Evolutionary conservation across 2,113 vertebrate genomes (phyloP).

Genomic region (Trogon surrucura): DNA sequence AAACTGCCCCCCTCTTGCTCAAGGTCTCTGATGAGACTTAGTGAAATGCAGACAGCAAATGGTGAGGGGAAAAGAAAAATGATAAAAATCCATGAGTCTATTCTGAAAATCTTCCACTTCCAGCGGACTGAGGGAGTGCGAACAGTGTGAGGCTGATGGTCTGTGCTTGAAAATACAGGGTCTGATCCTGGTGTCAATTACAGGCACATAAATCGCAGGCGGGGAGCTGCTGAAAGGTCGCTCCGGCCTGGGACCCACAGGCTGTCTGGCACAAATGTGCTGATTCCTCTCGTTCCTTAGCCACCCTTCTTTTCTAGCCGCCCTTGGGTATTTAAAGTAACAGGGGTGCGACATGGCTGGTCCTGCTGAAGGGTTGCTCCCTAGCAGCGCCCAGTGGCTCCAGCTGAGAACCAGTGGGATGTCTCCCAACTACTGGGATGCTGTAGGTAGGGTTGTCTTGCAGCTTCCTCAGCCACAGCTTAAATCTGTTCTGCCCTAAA

Average conservation of each 20-base stretch:
- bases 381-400: rapidly evolving
- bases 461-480: not conserved
- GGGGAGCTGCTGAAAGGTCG: not conserved
- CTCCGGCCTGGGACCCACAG: not conserved
- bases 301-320: not conserved
- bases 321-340: not conserved
- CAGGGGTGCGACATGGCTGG: not conserved
- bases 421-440: not conserved
- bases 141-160: not conserved
- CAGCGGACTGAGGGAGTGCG: not conserved
- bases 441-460: not conserved
- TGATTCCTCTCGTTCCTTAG: not conserved
- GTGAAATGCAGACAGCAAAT: not conserved
- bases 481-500: not conserved
- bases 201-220: not conserved
- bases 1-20: not conserved
- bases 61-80: not conserved
- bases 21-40: not conserved
- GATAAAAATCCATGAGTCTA: not conserved
- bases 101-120: not conserved
- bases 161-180: not conserved
- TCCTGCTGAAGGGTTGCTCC: not conserved
- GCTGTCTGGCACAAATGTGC: not conserved
- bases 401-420: not conserved
- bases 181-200: not conserved